These are phyloP conservation scores for Geotrypetes seraphini DNA, from an alignment of 2,797 vertebrate genomes.

Conservation along the genomic window DNA sequence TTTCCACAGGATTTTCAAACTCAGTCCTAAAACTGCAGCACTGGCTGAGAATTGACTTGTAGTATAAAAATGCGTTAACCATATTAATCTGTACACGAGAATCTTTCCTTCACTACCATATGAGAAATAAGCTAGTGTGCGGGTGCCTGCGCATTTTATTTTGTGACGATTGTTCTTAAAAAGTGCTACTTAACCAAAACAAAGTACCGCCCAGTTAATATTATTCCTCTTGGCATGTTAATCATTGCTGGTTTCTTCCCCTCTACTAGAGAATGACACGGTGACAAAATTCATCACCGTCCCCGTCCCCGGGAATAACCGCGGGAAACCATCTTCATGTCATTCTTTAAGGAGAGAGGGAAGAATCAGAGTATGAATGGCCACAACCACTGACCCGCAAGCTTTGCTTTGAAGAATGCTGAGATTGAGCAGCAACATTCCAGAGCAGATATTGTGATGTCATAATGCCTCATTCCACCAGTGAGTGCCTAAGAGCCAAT, in stretches of 20 bases:
- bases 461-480: too few species aligned
- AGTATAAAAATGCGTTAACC: slow-evolving; percentile 5
- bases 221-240: slow-evolving; percentile 30
- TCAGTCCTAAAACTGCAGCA: slow-evolving; percentile 3
- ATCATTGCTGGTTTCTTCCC: slow-evolving; percentile 2
- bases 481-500: too few species aligned
- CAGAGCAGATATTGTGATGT: too few species aligned
- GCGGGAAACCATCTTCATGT: too few species aligned
- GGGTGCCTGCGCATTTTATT: slow-evolving; percentile 16
- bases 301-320: too few species aligned
- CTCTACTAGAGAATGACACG: too few species aligned
- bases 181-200: slow-evolving; percentile 7
- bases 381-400: too few species aligned
- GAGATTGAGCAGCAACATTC: too few species aligned
- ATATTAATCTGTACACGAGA: not conserved
- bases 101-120: slow-evolving; percentile 4
- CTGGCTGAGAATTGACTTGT: slow-evolving; percentile 7
- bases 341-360: too few species aligned
- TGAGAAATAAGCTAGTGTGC: slow-evolving; percentile 11
- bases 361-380: too few species aligned
- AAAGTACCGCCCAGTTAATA: slow-evolving; percentile 13
- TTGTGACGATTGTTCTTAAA: slow-evolving; percentile 15
- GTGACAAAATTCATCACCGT: too few species aligned
- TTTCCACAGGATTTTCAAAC: slow-evolving; percentile 35
- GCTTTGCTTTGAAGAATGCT: too few species aligned